Evolutionary conservation across 2,113 vertebrate genomes (phyloP).

Genomic region (Kryptolebias marmoratus): DNA sequence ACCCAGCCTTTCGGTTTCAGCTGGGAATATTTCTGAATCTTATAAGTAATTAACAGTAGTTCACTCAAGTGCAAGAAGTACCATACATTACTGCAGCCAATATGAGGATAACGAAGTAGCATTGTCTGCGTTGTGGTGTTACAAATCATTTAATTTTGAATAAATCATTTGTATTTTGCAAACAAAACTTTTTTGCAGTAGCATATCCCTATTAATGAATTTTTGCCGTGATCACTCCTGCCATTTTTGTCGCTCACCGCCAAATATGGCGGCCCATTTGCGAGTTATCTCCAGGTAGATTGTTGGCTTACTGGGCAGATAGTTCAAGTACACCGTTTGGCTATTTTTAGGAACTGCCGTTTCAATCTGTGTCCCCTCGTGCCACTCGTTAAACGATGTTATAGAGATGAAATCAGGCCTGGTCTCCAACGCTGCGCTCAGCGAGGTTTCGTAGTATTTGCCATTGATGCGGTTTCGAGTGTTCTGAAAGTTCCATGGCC

Average conservation of each 20-base stretch:
- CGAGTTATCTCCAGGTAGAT: constrained; percentile 93
- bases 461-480: constrained; percentile 94
- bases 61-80: constrained; percentile 10
- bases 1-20: constrained; percentile 25
- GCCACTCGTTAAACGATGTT: constrained; percentile 99
- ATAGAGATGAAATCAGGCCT: constrained; percentile 90
- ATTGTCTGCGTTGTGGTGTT: constrained; percentile 1
- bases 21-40: constrained; percentile 2
- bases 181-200: constrained; percentile 3
- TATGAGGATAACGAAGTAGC: constrained; percentile 15
- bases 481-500: constrained; percentile 95
- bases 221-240: constrained; percentile 67
- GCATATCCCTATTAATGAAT: constrained; percentile 4
- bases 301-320: constrained; percentile 90
- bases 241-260: constrained; percentile 85
- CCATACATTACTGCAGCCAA: constrained; percentile 21
- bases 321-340: constrained; percentile 88
- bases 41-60: constrained; percentile 33
- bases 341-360: constrained; percentile 89
- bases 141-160: constrained; percentile 17
- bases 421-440: constrained; percentile 86
- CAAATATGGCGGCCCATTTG: constrained; percentile 93
- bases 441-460: constrained; percentile 92
- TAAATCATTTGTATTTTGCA: constrained; percentile 18
- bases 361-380: constrained; percentile 98